Conservation (phyloP, 2,797 vertebrate genomes). For the Sebastes hubbsi region DNA sequence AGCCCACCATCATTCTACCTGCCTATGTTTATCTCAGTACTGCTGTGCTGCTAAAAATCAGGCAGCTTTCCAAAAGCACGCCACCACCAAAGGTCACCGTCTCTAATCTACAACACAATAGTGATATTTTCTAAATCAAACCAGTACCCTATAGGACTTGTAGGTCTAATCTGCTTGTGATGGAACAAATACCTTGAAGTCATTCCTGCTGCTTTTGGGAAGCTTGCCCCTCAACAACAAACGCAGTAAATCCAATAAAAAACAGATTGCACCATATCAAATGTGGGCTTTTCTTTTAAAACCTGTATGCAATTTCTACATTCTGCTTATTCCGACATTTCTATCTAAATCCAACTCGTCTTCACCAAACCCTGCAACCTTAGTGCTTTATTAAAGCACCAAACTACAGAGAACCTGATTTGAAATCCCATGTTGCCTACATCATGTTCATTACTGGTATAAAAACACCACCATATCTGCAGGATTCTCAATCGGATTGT, state of each 20-base stretch:
- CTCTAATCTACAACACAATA: neutral
- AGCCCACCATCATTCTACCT: slow-evolving; percentile 24
- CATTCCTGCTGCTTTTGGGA: slow-evolving; percentile 3
- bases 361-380: slow-evolving; percentile 12
- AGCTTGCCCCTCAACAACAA: neutral
- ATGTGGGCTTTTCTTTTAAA: slow-evolving; percentile 26
- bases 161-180: neutral
- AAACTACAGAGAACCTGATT: neutral
- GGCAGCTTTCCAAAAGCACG: slow-evolving; percentile 2
- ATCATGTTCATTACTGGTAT: neutral
- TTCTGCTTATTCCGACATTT: slow-evolving; percentile 11
- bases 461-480: slow-evolving; percentile 6
- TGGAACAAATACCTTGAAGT: slow-evolving; percentile 2
- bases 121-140: neutral
- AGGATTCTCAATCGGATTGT: neutral
- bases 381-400: slow-evolving; percentile 30
- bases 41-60: slow-evolving; percentile 1
- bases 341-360: neutral
- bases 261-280: slow-evolving; percentile 23
- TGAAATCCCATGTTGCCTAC: neutral
- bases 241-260: slow-evolving; percentile 21
- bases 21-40: neutral
- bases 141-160: neutral
- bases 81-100: neutral
- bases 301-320: slow-evolving; percentile 11